Percentiles rank a stretch among this genome's conserved stretches.
Evolutionary conservation across 2,888 invertebrate species (phyloP).

Genomic region (Acrobasis consociella): DNA sequence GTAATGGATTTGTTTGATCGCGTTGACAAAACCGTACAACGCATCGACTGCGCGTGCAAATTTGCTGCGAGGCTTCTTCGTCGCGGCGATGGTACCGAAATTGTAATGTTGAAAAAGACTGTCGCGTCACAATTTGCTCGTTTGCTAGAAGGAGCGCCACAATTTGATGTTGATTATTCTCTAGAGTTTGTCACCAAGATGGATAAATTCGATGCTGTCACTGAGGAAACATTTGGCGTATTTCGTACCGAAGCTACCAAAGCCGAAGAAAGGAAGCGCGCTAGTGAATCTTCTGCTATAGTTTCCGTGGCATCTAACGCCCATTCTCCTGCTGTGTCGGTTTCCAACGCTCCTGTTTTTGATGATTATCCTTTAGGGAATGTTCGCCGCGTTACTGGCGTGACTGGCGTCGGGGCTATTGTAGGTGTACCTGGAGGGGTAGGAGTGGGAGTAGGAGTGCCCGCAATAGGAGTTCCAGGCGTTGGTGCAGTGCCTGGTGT

Average conservation of each 20-base stretch:
- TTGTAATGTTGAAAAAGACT: slow-evolving; percentile 91
- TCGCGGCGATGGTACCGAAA: slow-evolving; percentile 92
- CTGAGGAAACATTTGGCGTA: slow-evolving; percentile 88
- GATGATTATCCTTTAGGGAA: slow-evolving; percentile 86
- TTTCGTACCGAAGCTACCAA: slow-evolving; percentile 86
- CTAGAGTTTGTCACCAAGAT: slow-evolving; percentile 92
- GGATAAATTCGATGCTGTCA: slow-evolving; percentile 88
- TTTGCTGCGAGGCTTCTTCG: slow-evolving; percentile 92
- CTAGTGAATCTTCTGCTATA: slow-evolving; percentile 72
- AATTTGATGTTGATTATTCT: slow-evolving; percentile 89
- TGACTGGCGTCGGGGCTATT: slow-evolving; percentile 51
- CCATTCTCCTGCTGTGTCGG: slow-evolving; percentile 77
- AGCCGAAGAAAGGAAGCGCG: slow-evolving; percentile 80
- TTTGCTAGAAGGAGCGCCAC: slow-evolving; percentile 91
- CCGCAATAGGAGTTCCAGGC: slow-evolving; percentile 55
- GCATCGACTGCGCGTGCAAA: slow-evolving; percentile 93
- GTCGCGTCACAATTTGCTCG: slow-evolving; percentile 90
- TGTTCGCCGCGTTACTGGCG: slow-evolving; percentile 72
- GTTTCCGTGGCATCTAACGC: slow-evolving; percentile 68
- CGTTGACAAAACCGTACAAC: slow-evolving; percentile 91
- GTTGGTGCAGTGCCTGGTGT: slow-evolving; percentile 58
- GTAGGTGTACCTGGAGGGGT: slow-evolving; percentile 55
- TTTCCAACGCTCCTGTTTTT: slow-evolving; percentile 88
- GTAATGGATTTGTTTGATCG: slow-evolving; percentile 94
- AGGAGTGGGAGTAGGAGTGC: slow-evolving; percentile 41